Conservation (phyloP, 2,888 invertebrate genomes). For the Cenopis cana region DNA sequence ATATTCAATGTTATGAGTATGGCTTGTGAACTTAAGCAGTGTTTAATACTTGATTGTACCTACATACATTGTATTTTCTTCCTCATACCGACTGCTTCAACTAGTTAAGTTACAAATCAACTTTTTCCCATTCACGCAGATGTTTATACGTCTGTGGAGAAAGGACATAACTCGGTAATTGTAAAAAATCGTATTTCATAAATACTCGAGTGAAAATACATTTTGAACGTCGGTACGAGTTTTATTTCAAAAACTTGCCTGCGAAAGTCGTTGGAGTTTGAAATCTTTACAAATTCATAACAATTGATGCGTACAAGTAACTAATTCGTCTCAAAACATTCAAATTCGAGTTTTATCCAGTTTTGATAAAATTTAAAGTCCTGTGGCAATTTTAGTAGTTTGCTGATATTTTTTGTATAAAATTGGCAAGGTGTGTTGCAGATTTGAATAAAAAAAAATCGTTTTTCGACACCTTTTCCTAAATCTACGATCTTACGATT, state of each 20-base stretch:
- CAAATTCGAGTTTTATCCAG: background rate
- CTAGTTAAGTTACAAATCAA: slow-evolving; percentile 22
- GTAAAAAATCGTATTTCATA: slow-evolving; percentile 2
- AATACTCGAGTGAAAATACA: background rate
- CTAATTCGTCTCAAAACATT: background rate
- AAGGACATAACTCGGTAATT: slow-evolving; percentile 31
- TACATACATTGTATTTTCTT: background rate
- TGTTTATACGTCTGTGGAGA: slow-evolving; percentile 13
- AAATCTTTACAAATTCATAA: slow-evolving; percentile 32
- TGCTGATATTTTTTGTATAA: background rate
- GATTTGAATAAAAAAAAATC: background rate
- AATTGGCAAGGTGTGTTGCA: slow-evolving; percentile 24
- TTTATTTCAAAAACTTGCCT: slow-evolving; percentile 21
- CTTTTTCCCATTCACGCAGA: slow-evolving; percentile 28
- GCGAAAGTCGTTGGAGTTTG: slow-evolving; percentile 13
- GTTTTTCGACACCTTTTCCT: slow-evolving; percentile 1
- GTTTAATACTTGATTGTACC: no score
- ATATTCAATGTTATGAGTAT: no score
- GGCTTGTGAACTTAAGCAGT: no score
- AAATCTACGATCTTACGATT: background rate
- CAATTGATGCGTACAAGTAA: slow-evolving; percentile 20
- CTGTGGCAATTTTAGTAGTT: background rate
- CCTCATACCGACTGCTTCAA: background rate
- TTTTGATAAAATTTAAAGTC: slow-evolving; percentile 3
- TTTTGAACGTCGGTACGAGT: background rate